These are phyloP conservation scores for Neosilurus hyrtlii DNA, from an alignment of 2,797 vertebrate species.

Conservation along the genomic window DNA sequence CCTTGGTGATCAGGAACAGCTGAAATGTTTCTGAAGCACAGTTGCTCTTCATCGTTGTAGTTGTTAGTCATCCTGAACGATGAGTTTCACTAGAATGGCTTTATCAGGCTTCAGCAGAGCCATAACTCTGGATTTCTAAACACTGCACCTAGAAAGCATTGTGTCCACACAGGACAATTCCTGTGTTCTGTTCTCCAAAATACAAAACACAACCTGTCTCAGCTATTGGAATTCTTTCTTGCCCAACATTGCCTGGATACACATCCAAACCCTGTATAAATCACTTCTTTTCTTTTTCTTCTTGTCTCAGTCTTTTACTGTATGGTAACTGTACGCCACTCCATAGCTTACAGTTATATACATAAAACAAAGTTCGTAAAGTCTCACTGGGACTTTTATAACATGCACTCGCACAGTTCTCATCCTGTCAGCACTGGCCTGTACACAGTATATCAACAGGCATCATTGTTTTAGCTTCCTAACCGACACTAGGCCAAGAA, in stretches of 20 bases:
- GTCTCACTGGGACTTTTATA: background rate
- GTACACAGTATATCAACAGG: constrained; percentile 9
- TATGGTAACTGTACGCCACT: background rate
- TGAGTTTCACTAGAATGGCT: background rate
- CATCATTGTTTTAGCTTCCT: constrained; percentile 30
- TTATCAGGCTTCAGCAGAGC: constrained; percentile 25
- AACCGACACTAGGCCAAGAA: background rate
- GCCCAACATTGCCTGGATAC: constrained; percentile 7
- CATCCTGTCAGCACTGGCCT: background rate
- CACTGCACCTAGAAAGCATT: constrained; percentile 9
- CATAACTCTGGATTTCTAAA: background rate
- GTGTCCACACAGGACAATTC: background rate
- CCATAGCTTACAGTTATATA: constrained; percentile 10
- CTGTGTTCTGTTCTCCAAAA: background rate
- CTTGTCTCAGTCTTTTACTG: constrained; percentile 3
- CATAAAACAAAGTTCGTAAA: background rate
- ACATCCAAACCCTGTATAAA: background rate
- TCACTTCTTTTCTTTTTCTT: constrained; percentile 1
- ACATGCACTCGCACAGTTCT: background rate
- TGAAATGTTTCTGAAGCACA: constrained; percentile 13
- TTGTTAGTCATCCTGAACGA: constrained; percentile 23
- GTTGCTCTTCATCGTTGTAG: background rate
- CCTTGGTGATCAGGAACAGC: constrained; percentile 19
- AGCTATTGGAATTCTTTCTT: background rate
- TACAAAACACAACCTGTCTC: background rate